Base-by-base conservation (phyloP, 1,140 invertebrate genomes). In the Andricus grossulariae region DNA sequence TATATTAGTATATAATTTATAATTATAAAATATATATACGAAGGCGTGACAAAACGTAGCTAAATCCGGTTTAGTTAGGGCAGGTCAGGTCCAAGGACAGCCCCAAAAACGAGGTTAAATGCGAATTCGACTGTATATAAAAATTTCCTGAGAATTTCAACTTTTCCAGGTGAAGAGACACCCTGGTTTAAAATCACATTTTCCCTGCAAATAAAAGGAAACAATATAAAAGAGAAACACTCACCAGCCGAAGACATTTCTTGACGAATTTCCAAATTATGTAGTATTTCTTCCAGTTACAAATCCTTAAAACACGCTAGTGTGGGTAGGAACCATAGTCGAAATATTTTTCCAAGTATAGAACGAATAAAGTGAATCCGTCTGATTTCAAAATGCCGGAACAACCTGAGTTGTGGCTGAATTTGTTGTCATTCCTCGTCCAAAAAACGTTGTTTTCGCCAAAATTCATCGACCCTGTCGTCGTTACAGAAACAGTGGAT, bases 211-310 rank as follows among this genome's bases (percentile, higher is more conserved):
- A 12, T 73, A 19, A 50, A 50, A 72, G 19, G 8, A 18, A 13
- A 51, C 2, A 71, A 45, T 54, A n/a, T 18, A n/a, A 21, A 50
- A 32, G 54, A 77, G 45, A 39, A 72, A 55, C n/a, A 81, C 54
- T 55, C 80, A 90, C 90, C 89, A 12, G 11, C 55, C 55, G 32
- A 60, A 60, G 4, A 12, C 32, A 25, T 12, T 25, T 12, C 52
- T 51, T 13, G 18, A 16, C 10, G 60, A 16, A n/a, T 78, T 75
- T 13, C 73, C 71, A 60, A 85, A 82, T 15, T 82, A 72, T 21
- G 50, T 81, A 3, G 11, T 73, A 49, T n/a, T 32, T 3, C 55
- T 18, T 39, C 50, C 39, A 0, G 72, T 72, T 77, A 0, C 72
- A 77, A 78, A 50, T n/a, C n/a, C n/a, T n/a, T n/a, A n/a, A n/a